A percentile compares a stretch with the other conserved stretches of the same genome.
Conservation (phyloP, 2,113 vertebrate genomes). For the Proterorhinus semilunaris region DNA sequence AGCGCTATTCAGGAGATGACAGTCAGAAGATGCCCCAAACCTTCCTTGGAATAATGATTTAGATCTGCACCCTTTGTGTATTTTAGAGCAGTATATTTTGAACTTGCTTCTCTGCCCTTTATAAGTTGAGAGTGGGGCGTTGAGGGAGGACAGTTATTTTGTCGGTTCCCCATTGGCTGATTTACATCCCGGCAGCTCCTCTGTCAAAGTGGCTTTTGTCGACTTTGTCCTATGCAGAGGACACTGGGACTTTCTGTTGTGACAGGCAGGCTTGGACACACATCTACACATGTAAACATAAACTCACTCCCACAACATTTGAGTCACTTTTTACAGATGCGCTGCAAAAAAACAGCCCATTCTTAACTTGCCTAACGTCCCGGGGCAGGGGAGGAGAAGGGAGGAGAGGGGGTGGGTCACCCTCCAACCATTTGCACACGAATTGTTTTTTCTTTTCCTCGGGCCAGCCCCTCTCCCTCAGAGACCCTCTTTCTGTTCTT, state of each 20-base stretch:
- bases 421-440: conserved; percentile 77
- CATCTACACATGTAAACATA: conserved; percentile 36
- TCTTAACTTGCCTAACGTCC: conserved; percentile 39
- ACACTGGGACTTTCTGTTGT: conserved; percentile 71
- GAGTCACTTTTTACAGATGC: conserved; percentile 53
- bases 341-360: conserved; percentile 32
- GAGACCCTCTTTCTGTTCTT: conserved; percentile 44
- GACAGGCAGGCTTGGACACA: conserved; percentile 54
- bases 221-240: conserved; percentile 76
- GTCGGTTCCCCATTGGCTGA: conserved; percentile 75
- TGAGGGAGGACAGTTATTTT: conserved; percentile 75
- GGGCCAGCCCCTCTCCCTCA: conserved; percentile 68
- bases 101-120: conserved; percentile 57
- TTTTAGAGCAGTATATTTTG: conserved; percentile 55
- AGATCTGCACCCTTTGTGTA: conserved; percentile 25
- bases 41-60: conserved; percentile 64
- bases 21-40: conserved; percentile 71
- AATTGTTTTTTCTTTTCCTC: conserved; percentile 78
- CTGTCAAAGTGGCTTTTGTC: conserved; percentile 81
- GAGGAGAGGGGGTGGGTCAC: conserved; percentile 52
- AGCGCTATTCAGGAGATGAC: conserved; percentile 63
- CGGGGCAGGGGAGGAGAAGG: conserved; percentile 31
- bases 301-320: conserved; percentile 51
- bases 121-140: conserved; percentile 50
- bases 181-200: conserved; percentile 81